These are phyloP conservation scores for Parazoanthus atlanticus DNA, from an alignment of 92 coral and sea anemone species.

Conservation along the genomic window DNA sequence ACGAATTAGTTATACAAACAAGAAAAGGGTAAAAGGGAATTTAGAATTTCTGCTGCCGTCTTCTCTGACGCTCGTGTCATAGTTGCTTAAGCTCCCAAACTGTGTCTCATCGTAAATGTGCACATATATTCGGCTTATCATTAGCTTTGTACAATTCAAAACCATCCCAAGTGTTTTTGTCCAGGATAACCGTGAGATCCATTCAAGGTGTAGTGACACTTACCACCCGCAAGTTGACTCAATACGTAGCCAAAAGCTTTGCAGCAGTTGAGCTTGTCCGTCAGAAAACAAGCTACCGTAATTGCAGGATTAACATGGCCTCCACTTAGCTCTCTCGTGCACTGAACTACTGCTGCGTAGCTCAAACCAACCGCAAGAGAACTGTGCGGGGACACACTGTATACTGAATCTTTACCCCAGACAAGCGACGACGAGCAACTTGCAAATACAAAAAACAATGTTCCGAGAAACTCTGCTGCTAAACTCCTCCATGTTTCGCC, in stretches of 20 bases:
- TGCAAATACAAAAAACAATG: conserved; percentile 34
- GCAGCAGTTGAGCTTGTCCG: conserved; percentile 23
- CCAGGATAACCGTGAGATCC: too few species aligned
- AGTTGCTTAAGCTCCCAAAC: too few species aligned
- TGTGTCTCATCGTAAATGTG: too few species aligned
- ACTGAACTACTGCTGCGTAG: conserved; percentile 23
- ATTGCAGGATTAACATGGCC: conserved; percentile 34
- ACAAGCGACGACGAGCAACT: conserved; percentile 8
- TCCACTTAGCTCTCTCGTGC: conserved; percentile 1
- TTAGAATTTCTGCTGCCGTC: too few species aligned
- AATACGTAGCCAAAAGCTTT: conserved; percentile 25
- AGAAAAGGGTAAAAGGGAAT: too few species aligned
- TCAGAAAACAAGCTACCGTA: conserved; percentile 23
- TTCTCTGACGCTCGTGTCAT: too few species aligned
- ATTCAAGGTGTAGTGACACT: background rate
- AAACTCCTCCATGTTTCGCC: conserved; percentile 16
- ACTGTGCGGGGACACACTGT: conserved; percentile 11
- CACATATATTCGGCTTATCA: too few species aligned
- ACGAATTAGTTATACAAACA: too few species aligned
- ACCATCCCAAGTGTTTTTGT: too few species aligned
- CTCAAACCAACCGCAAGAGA: conserved; percentile 38
- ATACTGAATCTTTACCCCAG: background rate
- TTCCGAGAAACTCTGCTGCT: conserved; percentile 20
- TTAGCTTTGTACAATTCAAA: too few species aligned
- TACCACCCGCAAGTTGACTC: conserved; percentile 30